Evolutionary conservation across 2,113 vertebrate genomes (phyloP).

Genomic region (Mixornis gularis): DNA sequence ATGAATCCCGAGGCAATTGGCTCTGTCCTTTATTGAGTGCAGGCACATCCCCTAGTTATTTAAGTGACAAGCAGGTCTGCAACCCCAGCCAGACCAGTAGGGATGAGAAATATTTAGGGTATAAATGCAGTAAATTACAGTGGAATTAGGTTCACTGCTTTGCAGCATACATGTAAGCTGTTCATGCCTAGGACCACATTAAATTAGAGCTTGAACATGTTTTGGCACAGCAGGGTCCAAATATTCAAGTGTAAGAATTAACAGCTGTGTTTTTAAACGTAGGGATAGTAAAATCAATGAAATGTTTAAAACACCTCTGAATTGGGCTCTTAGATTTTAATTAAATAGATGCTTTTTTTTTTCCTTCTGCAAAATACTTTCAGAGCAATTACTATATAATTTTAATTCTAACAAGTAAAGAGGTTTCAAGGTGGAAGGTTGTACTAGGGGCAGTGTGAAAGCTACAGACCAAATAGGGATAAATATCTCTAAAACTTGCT

Average conservation of each 20-base stretch:
- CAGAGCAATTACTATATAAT: background rate
- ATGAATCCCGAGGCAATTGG: rapidly evolving
- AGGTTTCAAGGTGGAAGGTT: background rate
- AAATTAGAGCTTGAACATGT: background rate
- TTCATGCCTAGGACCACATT: background rate
- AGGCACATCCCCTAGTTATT: background rate
- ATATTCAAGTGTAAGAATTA: background rate
- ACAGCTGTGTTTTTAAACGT: background rate
- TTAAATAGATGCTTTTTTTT: background rate
- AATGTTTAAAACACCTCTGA: background rate
- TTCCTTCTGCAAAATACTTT: background rate
- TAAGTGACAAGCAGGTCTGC: background rate
- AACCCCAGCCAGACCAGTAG: background rate
- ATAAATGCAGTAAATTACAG: background rate
- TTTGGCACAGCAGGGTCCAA: background rate
- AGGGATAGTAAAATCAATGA: background rate
- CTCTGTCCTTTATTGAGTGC: background rate
- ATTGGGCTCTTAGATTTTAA: background rate
- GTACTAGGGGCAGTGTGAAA: background rate
- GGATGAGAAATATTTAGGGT: background rate
- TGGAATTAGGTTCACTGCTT: background rate
- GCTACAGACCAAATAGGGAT: background rate
- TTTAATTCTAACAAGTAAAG: background rate
- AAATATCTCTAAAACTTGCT: background rate
- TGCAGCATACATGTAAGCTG: background rate